Evolutionary conservation across 2,797 vertebrate genomes (phyloP), one percentile per base, ranked within the genome.

Genomic region (Limosa lapponica): DNA sequence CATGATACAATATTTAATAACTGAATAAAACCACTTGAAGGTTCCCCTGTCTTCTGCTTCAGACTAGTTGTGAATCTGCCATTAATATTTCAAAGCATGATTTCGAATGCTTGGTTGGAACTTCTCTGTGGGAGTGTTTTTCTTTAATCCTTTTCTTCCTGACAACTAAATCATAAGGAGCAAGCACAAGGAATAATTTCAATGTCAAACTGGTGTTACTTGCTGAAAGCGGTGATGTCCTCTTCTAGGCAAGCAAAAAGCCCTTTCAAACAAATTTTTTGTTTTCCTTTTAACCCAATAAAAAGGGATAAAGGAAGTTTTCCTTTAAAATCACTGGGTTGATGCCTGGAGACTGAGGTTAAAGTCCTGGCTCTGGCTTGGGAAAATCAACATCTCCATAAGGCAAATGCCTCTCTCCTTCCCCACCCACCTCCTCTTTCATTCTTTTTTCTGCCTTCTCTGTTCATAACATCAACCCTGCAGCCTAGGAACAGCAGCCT

Each of bases 91-190:
- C 79, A 80, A 65, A 80, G 57, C 12, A 17, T 39, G 52, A 77
- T 58, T 92, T 83, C 0, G 3, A 94, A 66, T 54, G 52, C 79
- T 82, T 73, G 69, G 25, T 49, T 89, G 70, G 64, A 85, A 89
- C 57, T 80, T 92, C 28, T 89, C 52, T 48, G 78, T 88, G 65
- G 72, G 52, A 86, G 61, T 74, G 43, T 72, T 97, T 87, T 52
- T 67, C 59, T 64, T 80, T 74, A 46, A 91, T 74, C 22, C 39
- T 70, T 82, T 89, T 72, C n/a, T 66, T 89, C 41, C 49, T 86
- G 95, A 78, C 57, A 69, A 46, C 36, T 89, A 78, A 93, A 89
- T 86, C 44, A 27, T n/a, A 82, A 72, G 27, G 61, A 83, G 20
- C 32, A 90, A 78, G 23, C 17, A 44, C 34, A 84, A 86, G 23